Percentiles rank a stretch among this genome's conserved stretches.
phyloP scores from a whole-genome alignment of 2,797 vertebrate species.

The Furcifer pardalis region DNA sequence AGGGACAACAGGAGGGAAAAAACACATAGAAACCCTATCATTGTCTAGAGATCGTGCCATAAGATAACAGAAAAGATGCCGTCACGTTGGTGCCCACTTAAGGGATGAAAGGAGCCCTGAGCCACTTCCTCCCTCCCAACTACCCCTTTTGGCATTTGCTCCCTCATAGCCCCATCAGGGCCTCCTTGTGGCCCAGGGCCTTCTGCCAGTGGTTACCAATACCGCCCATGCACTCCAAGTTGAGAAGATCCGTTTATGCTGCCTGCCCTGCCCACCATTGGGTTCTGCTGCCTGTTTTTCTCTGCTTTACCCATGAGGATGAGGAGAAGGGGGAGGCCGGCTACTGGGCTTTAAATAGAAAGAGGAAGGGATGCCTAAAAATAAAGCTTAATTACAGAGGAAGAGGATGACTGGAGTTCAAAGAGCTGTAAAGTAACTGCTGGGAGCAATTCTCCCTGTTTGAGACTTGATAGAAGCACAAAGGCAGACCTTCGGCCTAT shows the following conservation, averaged over 20 bases:
- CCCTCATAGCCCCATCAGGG: constrained; percentile 13
- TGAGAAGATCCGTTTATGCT: constrained; percentile 61
- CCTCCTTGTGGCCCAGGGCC: constrained; percentile 69
- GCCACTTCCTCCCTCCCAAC: constrained; percentile 46
- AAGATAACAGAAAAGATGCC: constrained; percentile 17
- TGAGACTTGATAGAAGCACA: neutral
- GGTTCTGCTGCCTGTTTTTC: constrained; percentile 58
- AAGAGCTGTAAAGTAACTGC: constrained; percentile 34
- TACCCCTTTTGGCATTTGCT: too few relatives aligned
- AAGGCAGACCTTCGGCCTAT: neutral
- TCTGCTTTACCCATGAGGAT: constrained; percentile 59
- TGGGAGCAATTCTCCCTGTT: neutral
- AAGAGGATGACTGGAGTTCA: constrained; percentile 62
- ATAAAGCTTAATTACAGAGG: constrained; percentile 81
- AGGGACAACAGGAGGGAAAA: neutral
- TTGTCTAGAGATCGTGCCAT: neutral
- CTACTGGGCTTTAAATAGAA: constrained; percentile 74
- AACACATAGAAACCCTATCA: neutral
- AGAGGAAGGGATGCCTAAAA: constrained; percentile 79
- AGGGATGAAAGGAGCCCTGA: neutral
- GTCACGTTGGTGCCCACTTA: constrained; percentile 56
- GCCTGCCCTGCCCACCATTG: constrained; percentile 64
- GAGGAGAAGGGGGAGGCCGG: constrained; percentile 46
- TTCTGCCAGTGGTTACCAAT: constrained; percentile 47
- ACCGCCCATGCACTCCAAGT: constrained; percentile 66